Base-by-base conservation (phyloP, 1,140 invertebrate genomes). In the Pogonus chalceus region DNA sequence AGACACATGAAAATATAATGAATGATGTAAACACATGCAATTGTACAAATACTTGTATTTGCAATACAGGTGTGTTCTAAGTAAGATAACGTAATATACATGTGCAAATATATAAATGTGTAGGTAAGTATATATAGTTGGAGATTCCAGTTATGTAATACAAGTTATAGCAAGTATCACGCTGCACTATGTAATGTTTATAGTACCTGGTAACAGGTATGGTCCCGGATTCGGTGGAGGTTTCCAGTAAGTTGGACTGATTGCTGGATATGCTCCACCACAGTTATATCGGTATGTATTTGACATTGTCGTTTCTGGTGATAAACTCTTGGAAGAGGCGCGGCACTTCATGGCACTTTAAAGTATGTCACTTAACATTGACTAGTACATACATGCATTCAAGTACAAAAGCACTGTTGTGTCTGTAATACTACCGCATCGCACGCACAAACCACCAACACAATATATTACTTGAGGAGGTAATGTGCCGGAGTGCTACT, bases 181-280 rank as follows among this genome's bases (percentile, higher is more conserved):
- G 16, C 12, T 4, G 39, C 18, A n/a, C 12, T 46, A n/a, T 46
- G 39, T 46, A 12, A n/a, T 46, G 16, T 7, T 7, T 46, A 20
- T 46, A 52, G 18, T 78, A 87, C 85, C 85, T 87, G 85, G 85
- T 65, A 87, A 74, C 60, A 84, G 77, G 71, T 88, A 85, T 61
- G 83, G 84, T 60, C 80, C 81, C 61, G 80, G 81, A 70, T 82
- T 80, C 51, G 82, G 76, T 60, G 84, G 81, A 56, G 84, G 83
- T 62, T 84, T 80, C 85, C 85, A 88, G 69, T 87, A 87, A 65
- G 83, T 80, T 65, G 83, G 80, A 72, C 80, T 85, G 73, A 88
- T 88, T 57, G 84, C 78, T 62, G 84, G 84, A 75, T 87, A 87
- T 57, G 54, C 59, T 49, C 49, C 49, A 46, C 31, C 56, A n/a